Percentiles rank a stretch among this genome's conserved stretches.
phyloP scores from a whole-genome alignment of 1,140 invertebrate species.

The Drosophila chauvacae region DNA sequence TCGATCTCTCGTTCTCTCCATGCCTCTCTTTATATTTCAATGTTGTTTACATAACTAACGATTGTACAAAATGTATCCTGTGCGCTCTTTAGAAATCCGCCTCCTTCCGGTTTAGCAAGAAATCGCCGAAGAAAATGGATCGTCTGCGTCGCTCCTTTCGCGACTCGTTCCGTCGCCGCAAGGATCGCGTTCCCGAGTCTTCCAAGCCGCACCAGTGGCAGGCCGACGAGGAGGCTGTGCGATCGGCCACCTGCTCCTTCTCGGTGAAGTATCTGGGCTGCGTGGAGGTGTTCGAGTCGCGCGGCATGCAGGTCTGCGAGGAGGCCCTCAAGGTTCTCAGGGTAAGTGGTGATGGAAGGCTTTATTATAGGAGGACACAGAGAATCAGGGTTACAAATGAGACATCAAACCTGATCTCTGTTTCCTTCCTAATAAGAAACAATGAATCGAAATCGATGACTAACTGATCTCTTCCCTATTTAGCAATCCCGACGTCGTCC shows the following conservation, averaged over 20 bases:
- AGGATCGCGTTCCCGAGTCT: slow-evolving; percentile 93
- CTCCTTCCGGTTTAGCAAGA: slow-evolving; percentile 86
- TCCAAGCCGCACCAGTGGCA: slow-evolving; percentile 99
- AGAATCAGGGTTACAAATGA: neutral
- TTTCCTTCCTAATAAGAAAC: neutral
- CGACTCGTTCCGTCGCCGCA: slow-evolving; percentile 94
- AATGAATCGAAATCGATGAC: neutral
- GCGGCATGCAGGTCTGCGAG: slow-evolving; percentile 99
- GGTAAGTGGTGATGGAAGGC: slow-evolving; percentile 86
- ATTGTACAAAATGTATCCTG: slow-evolving; percentile 14
- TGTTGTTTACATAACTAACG: slow-evolving; percentile 3
- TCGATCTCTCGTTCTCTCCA: slow-evolving; percentile 37
- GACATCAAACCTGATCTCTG: neutral
- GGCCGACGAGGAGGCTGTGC: slow-evolving; percentile 97
- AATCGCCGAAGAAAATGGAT: slow-evolving; percentile 94
- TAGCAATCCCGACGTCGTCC: slow-evolving; percentile 95
- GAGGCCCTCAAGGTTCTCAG: slow-evolving; percentile 97
- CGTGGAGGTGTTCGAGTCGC: slow-evolving; percentile 99
- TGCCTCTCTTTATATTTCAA: neutral
- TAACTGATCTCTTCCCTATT: slow-evolving; percentile 47
- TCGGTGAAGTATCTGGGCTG: slow-evolving; percentile 99
- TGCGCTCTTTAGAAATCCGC: slow-evolving; percentile 85
- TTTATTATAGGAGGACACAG: neutral
- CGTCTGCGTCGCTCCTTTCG: slow-evolving; percentile 95
- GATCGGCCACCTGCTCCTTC: slow-evolving; percentile 98